A percentile compares a stretch with the other conserved stretches of the same genome.
Conservation (phyloP, 2,797 vertebrate genomes). For the Xiphophorus birchmanni region DNA sequence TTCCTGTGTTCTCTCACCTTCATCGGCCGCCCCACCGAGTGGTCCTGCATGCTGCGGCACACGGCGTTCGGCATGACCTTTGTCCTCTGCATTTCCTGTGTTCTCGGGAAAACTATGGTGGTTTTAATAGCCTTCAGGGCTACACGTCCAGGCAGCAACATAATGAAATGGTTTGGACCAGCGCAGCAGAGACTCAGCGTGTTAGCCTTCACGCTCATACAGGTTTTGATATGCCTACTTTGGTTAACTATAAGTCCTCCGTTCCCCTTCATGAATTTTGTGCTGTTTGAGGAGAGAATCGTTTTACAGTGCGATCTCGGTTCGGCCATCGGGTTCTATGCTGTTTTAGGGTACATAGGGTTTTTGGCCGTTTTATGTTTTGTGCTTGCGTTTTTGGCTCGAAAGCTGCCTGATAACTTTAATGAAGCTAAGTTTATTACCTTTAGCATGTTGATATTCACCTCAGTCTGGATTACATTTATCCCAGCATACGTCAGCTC, state of each 20-base stretch:
- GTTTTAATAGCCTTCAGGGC: constrained; percentile 81
- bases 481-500: constrained; percentile 81
- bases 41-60: constrained; percentile 83
- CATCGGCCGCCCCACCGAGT: constrained; percentile 76
- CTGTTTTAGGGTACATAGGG: constrained; percentile 75
- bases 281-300: constrained; percentile 67
- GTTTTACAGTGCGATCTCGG: constrained; percentile 75
- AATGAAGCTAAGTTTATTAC: constrained; percentile 80
- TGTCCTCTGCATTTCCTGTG: constrained; percentile 80
- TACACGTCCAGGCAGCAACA: constrained; percentile 75
- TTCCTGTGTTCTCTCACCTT: constrained; percentile 81
- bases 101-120: constrained; percentile 80
- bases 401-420: constrained; percentile 78
- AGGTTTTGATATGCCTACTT: constrained; percentile 74
- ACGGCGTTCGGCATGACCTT: constrained; percentile 81
- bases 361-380: constrained; percentile 74
- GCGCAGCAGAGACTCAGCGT: constrained; percentile 77
- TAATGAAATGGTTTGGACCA: constrained; percentile 82
- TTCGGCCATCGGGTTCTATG: constrained; percentile 72
- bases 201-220: constrained; percentile 68
- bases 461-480: constrained; percentile 79
- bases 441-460: constrained; percentile 82
- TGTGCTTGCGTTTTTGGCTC: constrained; percentile 72
- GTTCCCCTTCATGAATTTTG: constrained; percentile 69
- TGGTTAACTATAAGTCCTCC: constrained; percentile 77